phyloP scores from a whole-genome alignment of 2,113 vertebrate species.

The Dendrocopos noguchii region DNA sequence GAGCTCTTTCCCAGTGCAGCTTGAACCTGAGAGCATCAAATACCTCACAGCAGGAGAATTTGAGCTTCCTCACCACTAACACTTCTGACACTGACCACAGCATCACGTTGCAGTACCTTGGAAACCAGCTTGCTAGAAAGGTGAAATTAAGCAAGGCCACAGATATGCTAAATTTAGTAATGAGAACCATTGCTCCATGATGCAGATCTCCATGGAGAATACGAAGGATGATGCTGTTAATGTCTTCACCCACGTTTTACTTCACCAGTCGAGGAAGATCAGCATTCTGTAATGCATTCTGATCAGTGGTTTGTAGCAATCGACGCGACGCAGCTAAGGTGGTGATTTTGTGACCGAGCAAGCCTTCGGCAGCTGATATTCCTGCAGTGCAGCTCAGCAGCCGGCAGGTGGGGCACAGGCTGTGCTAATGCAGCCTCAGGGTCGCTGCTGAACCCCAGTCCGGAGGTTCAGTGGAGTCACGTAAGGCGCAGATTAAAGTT shows the following conservation, averaged over 20 bases:
- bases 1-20: background rate
- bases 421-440: background rate
- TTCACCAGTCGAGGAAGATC: background rate
- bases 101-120: accelerated
- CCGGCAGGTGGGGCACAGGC: conserved; percentile 60
- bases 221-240: background rate
- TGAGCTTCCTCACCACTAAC: background rate
- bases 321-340: accelerated
- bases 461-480: accelerated
- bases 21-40: background rate
- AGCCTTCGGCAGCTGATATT: background rate
- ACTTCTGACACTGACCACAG: background rate
- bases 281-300: background rate
- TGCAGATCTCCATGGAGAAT: background rate
- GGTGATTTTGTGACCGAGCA: accelerated
- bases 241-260: background rate
- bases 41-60: background rate
- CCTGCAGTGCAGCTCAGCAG: background rate
- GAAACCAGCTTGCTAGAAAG: background rate
- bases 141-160: background rate
- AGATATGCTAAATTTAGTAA: background rate
- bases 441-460: accelerated
- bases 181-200: background rate
- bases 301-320: accelerated
- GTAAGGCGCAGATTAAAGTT: background rate